Evolutionary conservation across 2,888 invertebrate species (phyloP).

Genomic region (Dynastes hyllus): DNA sequence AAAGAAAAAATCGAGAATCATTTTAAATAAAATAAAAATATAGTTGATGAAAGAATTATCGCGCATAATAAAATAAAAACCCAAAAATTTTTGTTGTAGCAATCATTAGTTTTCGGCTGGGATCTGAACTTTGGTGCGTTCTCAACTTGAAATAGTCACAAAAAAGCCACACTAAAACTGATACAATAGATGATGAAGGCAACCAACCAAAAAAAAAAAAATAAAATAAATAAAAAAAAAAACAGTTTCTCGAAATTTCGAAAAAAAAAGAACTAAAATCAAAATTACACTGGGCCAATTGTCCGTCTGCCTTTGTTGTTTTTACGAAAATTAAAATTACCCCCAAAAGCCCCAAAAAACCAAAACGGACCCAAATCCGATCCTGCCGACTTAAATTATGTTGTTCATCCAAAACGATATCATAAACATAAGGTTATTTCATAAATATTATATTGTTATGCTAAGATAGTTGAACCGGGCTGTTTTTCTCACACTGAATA

Average conservation of each 20-base stretch:
- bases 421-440: conserved; percentile 72
- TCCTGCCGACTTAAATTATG: conserved; percentile 70
- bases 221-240: conserved; percentile 61
- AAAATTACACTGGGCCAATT: conserved; percentile 92
- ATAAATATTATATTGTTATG: conserved; percentile 73
- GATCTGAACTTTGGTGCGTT: conserved; percentile 72
- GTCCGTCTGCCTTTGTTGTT: conserved; percentile 97
- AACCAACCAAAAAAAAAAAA: conserved; percentile 71
- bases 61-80: too few species aligned
- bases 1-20: too few species aligned
- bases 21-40: too few species aligned
- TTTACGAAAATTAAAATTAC: conserved; percentile 86
- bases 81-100: too few species aligned
- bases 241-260: conserved; percentile 59
- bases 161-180: conserved; percentile 81
- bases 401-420: too few species aligned
- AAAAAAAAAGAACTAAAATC: too few species aligned
- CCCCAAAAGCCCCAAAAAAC: too few species aligned
- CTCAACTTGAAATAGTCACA: conserved; percentile 85
- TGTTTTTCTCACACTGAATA: conserved; percentile 50
- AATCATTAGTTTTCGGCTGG: conserved; percentile 61
- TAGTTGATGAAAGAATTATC: too few species aligned
- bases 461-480: conserved; percentile 69
- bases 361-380: conserved; percentile 72
- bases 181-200: conserved; percentile 88